Conservation (phyloP, 2,113 vertebrate species). For the Barnardius zonarius region DNA sequence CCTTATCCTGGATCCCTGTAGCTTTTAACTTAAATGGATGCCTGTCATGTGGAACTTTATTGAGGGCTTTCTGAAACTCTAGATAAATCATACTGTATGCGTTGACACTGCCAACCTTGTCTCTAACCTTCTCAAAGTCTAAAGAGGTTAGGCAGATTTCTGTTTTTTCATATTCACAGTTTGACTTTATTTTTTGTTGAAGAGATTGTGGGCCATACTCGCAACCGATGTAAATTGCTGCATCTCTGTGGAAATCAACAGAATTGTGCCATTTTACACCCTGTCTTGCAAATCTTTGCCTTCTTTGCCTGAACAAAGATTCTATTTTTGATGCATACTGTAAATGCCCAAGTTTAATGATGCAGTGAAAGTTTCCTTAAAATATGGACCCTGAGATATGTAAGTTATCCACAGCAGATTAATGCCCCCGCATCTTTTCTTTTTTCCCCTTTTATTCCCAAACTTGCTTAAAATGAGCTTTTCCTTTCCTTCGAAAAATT, state of each 20-base stretch:
- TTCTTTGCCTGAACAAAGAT: conserved; percentile 59
- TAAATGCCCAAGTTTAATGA: conserved; percentile 74
- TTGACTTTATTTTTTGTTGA: conserved; percentile 22
- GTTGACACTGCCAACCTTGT: conserved; percentile 72
- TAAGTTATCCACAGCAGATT: conserved; percentile 67
- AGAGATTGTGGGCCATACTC: background rate
- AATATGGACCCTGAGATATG: conserved; percentile 67
- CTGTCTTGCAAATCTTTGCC: conserved; percentile 1
- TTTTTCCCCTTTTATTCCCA: conserved; percentile 26
- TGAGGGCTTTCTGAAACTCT: conserved; percentile 74
- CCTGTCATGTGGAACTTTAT: conserved; percentile 79
- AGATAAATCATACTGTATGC: conserved; percentile 75
- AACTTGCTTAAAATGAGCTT: conserved; percentile 23
- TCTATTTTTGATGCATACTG: conserved; percentile 69
- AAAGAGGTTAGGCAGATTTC: conserved; percentile 62
- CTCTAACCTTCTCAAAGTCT: conserved; percentile 78
- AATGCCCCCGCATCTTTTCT: conserved; percentile 30
- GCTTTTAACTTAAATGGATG: conserved; percentile 67
- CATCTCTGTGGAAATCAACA: background rate
- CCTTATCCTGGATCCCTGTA: conserved; percentile 48
- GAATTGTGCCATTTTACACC: background rate
- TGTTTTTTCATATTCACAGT: conserved; percentile 9
- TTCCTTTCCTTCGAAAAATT: conserved; percentile 17
- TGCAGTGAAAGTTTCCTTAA: conserved; percentile 72
- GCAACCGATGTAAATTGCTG: background rate